Evolutionary conservation across 2,113 vertebrate genomes (phyloP), one percentile per base, ranked within the genome.

Genomic region (Rhynchomys soricoides): DNA sequence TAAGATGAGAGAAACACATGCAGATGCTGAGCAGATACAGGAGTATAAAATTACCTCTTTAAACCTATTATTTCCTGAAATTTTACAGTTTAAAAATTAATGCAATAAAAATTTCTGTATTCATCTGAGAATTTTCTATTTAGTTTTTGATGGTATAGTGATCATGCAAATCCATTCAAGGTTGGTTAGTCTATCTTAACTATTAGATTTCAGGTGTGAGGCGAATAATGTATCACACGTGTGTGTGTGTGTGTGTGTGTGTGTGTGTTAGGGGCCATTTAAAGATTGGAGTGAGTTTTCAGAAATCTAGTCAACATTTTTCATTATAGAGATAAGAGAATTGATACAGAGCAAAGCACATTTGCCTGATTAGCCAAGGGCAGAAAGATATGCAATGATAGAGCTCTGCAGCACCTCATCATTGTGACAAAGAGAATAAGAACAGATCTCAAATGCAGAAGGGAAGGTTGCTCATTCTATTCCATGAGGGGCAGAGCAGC

Each of bases 391-490:
- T 22, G 88, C 81, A 93, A 48, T 79, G 40, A 74, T 43, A 3
- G 75, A n/a, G 85, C 81, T 77, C 10, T 94, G 73, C 52, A 71
- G 68, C 73, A 66, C 89, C 40, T 52, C 66, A 90, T 96, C 92
- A 91, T 79, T 96, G 34, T 93, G 92, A 94, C 89, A 93, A 59
- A 95, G 95, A 89, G 92, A 96, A 97, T 90, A 96, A 93, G 90
- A 92, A 55, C 19, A 94, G 48, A 86, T 95, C 82, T 85, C 81
- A 91, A 83, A 79, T 79, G 86, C 68, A 89, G 83, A 97, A 97
- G 94, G 74, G 73, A 78, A 93, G 50, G 24, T 81, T 96, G 94
- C 75, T 97, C 73, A 66, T 83, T 91, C 74, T 64, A 24, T 71
- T 77, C 82, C 78, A 26, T 48, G 79, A 52, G 70, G 73, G 82